These are phyloP conservation scores for Penaeus vannamei DNA, from an alignment of 1,140 invertebrate species.

Conservation along the genomic window DNA sequence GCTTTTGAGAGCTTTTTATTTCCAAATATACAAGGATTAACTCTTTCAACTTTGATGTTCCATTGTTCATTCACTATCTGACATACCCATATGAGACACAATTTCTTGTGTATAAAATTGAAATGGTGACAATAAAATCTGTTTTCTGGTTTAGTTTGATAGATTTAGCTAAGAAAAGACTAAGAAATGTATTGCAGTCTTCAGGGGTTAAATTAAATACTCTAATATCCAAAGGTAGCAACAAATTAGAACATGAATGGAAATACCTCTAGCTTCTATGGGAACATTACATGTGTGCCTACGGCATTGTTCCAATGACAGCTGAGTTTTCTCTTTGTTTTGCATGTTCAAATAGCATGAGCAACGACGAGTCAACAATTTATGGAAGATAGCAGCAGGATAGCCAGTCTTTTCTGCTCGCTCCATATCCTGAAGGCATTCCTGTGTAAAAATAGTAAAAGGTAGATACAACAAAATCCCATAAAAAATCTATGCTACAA, in stretches of 20 bases:
- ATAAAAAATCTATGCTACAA: too few species aligned
- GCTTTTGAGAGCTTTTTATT: too few species aligned
- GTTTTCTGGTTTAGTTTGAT: too few species aligned
- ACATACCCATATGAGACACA: too few species aligned
- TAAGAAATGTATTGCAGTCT: too few species aligned
- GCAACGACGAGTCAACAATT: slow-evolving; percentile 40
- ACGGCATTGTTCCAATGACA: slow-evolving; percentile 1
- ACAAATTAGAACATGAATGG: neutral
- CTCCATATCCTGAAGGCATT: slow-evolving; percentile 42
- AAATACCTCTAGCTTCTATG: slow-evolving; percentile 37
- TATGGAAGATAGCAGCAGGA: slow-evolving; percentile 36
- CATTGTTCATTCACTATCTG: too few species aligned
- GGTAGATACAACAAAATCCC: neutral
- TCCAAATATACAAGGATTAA: too few species aligned
- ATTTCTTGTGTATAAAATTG: too few species aligned
- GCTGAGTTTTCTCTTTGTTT: neutral
- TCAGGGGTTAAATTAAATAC: neutral
- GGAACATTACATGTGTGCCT: neutral
- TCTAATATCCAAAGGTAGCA: neutral
- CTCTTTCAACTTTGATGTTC: too few species aligned
- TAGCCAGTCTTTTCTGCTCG: slow-evolving; percentile 37
- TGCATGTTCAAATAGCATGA: slow-evolving; percentile 9
- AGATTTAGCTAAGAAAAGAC: too few species aligned
- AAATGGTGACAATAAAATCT: too few species aligned
- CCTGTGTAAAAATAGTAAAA: slow-evolving; percentile 11